phyloP scores from a whole-genome alignment of 64 coral and sea anemone genomes.

The Porites australiensis region DNA sequence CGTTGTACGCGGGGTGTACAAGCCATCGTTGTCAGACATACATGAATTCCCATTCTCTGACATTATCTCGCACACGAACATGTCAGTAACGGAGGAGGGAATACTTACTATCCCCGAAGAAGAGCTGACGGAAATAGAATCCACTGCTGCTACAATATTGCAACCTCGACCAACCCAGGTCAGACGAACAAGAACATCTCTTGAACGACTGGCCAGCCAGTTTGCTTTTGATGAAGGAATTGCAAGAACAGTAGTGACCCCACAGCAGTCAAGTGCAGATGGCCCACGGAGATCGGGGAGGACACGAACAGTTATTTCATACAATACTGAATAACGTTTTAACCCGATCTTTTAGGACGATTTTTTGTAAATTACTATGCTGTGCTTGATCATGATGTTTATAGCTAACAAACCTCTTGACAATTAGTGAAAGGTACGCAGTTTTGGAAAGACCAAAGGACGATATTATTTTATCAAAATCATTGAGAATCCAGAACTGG shows the following conservation, averaged over 20 bases:
- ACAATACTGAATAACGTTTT: not conserved
- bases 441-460: no score
- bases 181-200: constrained; percentile 34
- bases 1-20: constrained; percentile 43
- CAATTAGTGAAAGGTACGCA: no score
- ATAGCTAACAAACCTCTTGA: no score
- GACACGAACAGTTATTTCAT: not conserved
- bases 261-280: not conserved
- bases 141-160: constrained; percentile 34
- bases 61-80: constrained; percentile 50
- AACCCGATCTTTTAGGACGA: not conserved
- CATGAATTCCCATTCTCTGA: constrained; percentile 54
- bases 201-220: not conserved
- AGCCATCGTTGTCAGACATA: constrained; percentile 52
- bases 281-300: not conserved
- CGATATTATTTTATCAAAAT: no score
- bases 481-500: no score
- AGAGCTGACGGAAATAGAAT: constrained; percentile 45
- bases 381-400: no score
- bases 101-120: constrained; percentile 43
- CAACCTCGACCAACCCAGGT: constrained; percentile 48
- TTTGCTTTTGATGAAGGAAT: not conserved
- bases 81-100: constrained; percentile 42
- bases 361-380: no score
- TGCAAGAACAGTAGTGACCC: not conserved